Percentiles rank a stretch among this genome's conserved stretches.
Evolutionary conservation across 2,113 vertebrate species (phyloP).

Genomic region (Odocoileus hemionus): DNA sequence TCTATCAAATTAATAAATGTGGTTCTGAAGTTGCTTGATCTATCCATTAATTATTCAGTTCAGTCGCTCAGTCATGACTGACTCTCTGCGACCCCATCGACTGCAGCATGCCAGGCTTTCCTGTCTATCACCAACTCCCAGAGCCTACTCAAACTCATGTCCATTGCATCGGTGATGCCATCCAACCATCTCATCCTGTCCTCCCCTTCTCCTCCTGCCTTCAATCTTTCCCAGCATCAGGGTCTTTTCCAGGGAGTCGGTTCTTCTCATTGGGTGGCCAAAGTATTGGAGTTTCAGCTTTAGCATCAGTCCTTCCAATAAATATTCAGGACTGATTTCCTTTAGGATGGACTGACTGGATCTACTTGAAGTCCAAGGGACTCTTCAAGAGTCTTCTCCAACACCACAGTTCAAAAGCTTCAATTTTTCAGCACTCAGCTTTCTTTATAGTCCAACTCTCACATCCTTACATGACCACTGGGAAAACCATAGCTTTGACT

Average conservation of each 20-base stretch:
- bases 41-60: neutral
- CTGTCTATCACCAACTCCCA: neutral
- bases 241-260: neutral
- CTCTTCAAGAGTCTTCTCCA: neutral
- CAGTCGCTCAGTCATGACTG: neutral
- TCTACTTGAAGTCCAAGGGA: neutral
- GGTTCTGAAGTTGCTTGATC: neutral
- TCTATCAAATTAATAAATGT: neutral
- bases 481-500: neutral
- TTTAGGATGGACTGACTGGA: neutral
- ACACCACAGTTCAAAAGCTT: neutral
- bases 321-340: neutral
- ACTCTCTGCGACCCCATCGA: neutral
- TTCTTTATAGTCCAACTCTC: neutral
- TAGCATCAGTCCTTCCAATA: neutral
- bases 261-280: neutral
- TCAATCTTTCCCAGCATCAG: neutral
- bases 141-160: neutral
- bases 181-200: neutral
- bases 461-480: neutral
- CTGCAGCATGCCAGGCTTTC: neutral
- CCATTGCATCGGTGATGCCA: fast-evolving
- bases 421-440: neutral
- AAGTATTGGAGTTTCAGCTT: neutral
- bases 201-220: neutral